Conservation (phyloP, 2,888 invertebrate species). For the Acanthococcus lagerstroemiae region DNA sequence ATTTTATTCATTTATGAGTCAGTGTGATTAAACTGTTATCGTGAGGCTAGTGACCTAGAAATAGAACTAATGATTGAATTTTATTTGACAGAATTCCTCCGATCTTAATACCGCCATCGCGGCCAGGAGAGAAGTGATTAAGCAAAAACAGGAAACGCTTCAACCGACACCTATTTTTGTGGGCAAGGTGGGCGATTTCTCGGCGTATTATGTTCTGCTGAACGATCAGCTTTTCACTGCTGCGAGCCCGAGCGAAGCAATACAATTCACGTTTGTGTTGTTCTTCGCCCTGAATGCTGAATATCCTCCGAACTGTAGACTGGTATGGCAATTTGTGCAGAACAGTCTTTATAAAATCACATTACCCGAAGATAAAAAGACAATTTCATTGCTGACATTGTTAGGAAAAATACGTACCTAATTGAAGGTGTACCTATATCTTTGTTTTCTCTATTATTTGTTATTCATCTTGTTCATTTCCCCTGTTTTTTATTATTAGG, state of each 20-base stretch:
- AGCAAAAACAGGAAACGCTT: not conserved
- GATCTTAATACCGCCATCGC: not conserved
- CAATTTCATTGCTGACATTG: not conserved
- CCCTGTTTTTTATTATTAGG: not conserved
- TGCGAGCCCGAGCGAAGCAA: not conserved
- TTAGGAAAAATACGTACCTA: not conserved
- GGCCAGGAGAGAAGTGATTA: not conserved
- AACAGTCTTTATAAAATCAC: slow-evolving; percentile 9
- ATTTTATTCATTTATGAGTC: not conserved
- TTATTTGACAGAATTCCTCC: not conserved
- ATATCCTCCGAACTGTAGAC: slow-evolving; percentile 1
- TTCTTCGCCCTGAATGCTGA: slow-evolving; percentile 3
- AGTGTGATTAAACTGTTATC: not conserved
- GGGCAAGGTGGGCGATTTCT: not conserved
- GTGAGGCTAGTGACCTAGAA: too few species aligned
- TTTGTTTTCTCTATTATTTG: not conserved
- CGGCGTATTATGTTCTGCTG: not conserved
- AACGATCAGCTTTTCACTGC: not conserved
- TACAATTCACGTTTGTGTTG: not conserved
- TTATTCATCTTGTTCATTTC: not conserved
- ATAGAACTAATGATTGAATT: not conserved
- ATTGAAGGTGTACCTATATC: too few species aligned
- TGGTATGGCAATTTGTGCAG: slow-evolving; percentile 11
- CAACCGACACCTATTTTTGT: not conserved
- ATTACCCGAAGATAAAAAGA: not conserved